These are phyloP conservation scores for Phyllostomus discolor DNA, from an alignment of 2,113 vertebrate species.

Conservation along the genomic window DNA sequence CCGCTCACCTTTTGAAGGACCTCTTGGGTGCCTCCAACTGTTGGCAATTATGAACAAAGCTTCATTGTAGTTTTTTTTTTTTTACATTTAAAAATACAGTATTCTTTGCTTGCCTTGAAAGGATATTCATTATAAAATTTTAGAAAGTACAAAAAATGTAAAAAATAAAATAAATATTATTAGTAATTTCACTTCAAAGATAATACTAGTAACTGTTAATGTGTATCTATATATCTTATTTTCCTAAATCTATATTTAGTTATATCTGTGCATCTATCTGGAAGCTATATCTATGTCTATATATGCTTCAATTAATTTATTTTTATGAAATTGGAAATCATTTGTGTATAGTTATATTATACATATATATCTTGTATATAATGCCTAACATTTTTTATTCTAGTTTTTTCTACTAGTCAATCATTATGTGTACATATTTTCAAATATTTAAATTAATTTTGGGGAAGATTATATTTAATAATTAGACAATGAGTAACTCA, in stretches of 20 bases:
- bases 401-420: neutral
- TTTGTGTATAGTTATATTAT: neutral
- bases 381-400: neutral
- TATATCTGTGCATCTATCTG: neutral
- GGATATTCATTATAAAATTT: neutral
- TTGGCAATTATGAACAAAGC: neutral
- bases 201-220: neutral
- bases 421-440: neutral
- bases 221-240: neutral
- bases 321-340: neutral
- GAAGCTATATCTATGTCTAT: neutral
- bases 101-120: neutral
- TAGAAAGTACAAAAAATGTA: neutral
- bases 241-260: neutral
- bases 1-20: neutral
- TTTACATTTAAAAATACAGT: constrained; percentile 16
- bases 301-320: neutral
- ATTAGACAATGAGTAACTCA: neutral
- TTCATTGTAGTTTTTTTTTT: neutral
- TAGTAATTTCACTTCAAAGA: neutral
- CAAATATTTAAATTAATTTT: constrained; percentile 10
- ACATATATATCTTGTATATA: too few relatives aligned
- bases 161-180: neutral
- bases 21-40: neutral
- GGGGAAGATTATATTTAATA: neutral